Evolutionary conservation across 2,113 vertebrate genomes (phyloP), one percentile per base, ranked within the genome.

Genomic region (Tetrao urogallus): DNA sequence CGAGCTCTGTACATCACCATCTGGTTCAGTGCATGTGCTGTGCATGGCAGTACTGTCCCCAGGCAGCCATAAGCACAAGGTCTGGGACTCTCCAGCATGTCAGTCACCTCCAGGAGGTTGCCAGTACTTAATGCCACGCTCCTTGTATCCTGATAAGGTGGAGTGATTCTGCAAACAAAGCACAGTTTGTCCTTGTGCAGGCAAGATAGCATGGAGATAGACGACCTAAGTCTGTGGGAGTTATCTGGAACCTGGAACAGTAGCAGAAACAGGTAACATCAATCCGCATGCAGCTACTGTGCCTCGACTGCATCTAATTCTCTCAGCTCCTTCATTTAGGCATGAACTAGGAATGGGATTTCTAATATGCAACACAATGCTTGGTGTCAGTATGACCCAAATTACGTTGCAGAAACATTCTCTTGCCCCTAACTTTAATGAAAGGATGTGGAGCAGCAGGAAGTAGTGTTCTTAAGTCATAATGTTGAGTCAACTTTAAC

Each of bases 221-320:
- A 22, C 18, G 9, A 75, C 7, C 11, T 27, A 27, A 56, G 18
- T 8, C 18, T 82, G 16, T 3, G 14, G 28, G n/a, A 57, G 9
- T 0, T 0, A 50, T 38, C 50, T n/a, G 15, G 27, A 30, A 24
- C 2, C 0, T 0, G 81, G 42, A 27, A 57, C n/a, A 74, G 69
- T 22, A 67, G 42, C 27, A 27, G 27, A 54, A 75, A 67, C 6
- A 20, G 5, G 6, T 57, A 36, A 14, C 25, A 0, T 14, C 5
- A 30, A 13, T 30, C n/a, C 52, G 18, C 8, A 1, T 2, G 8
- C 66, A 82, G 57, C 22, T 54, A 2, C 65, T 7, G 6, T 8
- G 34, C 43, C 57, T 42, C 28, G 52, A 34, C 0, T 38, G 16
- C 6, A 6, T 25, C 20, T 16, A n/a, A 9, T 7, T 30, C 32